These are phyloP conservation scores for Spialia ferax DNA, from an alignment of 2,888 invertebrate genomes.

Conservation along the genomic window DNA sequence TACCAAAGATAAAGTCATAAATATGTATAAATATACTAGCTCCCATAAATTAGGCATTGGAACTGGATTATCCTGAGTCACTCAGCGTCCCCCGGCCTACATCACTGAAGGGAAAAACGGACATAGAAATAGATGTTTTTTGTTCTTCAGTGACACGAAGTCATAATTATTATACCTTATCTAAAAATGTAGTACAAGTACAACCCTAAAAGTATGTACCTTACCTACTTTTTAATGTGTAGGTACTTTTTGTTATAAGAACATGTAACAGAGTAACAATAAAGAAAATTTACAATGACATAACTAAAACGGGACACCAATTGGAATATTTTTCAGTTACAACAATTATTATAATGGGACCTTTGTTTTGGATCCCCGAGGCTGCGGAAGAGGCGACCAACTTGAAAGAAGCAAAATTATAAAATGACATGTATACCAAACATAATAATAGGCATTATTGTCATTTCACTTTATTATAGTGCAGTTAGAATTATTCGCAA, in stretches of 20 bases:
- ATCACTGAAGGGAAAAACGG: neutral
- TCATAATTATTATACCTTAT: no score
- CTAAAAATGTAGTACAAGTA: no score
- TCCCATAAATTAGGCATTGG: slow-evolving; percentile 1
- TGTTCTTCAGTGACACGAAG: no score
- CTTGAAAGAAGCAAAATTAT: slow-evolving; percentile 60
- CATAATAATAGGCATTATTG: slow-evolving; percentile 66
- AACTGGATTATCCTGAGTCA: neutral
- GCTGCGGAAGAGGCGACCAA: slow-evolving; percentile 59
- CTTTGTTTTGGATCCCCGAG: slow-evolving; percentile 47
- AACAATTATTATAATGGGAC: slow-evolving; percentile 35
- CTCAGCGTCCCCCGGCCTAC: neutral
- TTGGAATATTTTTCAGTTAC: slow-evolving; percentile 41
- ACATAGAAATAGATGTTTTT: no score
- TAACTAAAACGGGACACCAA: slow-evolving; percentile 43
- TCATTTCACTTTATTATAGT: slow-evolving; percentile 51
- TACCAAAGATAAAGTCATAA: slow-evolving; percentile 50
- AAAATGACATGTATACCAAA: slow-evolving; percentile 56
- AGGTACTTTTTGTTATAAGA: neutral
- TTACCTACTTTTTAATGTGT: neutral
- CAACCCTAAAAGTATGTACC: neutral
- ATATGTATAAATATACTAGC: slow-evolving; percentile 36
- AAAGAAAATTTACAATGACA: slow-evolving; percentile 29
- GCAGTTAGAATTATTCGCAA: slow-evolving; percentile 65
- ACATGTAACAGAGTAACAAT: neutral